These are phyloP conservation scores for Epistrophella euchroma DNA, from an alignment of 2,888 invertebrate genomes.

Conservation along the genomic window DNA sequence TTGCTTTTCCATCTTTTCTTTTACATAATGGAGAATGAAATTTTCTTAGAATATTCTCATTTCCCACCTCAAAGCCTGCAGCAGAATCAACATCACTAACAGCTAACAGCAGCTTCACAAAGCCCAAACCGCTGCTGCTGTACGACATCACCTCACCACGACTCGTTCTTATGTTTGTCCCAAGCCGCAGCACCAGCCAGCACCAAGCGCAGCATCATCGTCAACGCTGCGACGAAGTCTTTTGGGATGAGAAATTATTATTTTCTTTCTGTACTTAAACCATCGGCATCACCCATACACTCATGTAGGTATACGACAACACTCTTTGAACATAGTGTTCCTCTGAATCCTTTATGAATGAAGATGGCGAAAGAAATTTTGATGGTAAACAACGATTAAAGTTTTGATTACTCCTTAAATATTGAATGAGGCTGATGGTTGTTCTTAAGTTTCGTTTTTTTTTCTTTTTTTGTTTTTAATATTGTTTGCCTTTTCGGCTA, in stretches of 20 bases:
- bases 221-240: conserved; percentile 28
- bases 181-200: conserved; percentile 4
- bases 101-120: conserved; percentile 53
- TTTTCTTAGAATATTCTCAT: conserved; percentile 71
- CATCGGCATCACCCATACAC: conserved; percentile 39
- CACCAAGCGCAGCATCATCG: background rate
- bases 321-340: conserved; percentile 31
- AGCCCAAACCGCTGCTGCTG: conserved; percentile 55
- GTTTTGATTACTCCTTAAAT: conserved; percentile 83
- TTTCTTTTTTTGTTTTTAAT: conserved; percentile 1
- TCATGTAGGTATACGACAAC: conserved; percentile 7
- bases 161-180: background rate
- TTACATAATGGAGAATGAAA: conserved; percentile 54
- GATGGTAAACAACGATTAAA: conserved; percentile 84
- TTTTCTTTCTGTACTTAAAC: conserved; percentile 65
- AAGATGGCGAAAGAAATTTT: conserved; percentile 79
- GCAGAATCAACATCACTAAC: conserved; percentile 72
- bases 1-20: conserved; percentile 34
- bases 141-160: background rate
- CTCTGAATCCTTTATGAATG: conserved; percentile 70
- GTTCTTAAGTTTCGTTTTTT: conserved; percentile 19
- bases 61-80: conserved; percentile 67
- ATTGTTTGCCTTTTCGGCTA: conserved; percentile 45
- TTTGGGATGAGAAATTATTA: conserved; percentile 69
- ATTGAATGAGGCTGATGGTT: conserved; percentile 80